phyloP scores from a whole-genome alignment of 2,113 vertebrate genomes.

The Dromaius novaehollandiae region DNA sequence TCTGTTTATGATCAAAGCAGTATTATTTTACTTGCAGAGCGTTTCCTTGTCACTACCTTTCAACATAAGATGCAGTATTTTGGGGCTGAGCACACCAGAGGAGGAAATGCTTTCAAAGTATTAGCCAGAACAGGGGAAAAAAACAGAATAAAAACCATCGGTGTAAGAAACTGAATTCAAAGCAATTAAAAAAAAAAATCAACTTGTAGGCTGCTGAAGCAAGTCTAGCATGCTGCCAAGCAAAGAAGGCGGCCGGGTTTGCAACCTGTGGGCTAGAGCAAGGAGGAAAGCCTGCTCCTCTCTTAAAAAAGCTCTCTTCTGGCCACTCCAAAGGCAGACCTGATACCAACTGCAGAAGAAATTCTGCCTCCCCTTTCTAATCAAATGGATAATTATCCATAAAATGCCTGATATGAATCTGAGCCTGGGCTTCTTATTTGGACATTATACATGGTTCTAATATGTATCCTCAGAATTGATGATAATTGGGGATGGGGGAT shows the following conservation, averaged over 20 bases:
- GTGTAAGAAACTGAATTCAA: not conserved
- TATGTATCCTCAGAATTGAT: not conserved
- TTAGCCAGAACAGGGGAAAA: not conserved
- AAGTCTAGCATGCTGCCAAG: not conserved
- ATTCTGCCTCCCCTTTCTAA: not conserved
- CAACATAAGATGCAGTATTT: not conserved
- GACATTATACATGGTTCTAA: not conserved
- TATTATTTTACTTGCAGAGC: not conserved
- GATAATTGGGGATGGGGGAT: not conserved
- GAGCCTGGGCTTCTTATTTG: not conserved
- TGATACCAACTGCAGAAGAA: not conserved
- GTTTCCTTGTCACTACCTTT: not conserved
- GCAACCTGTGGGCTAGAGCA: not conserved
- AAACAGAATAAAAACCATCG: not conserved
- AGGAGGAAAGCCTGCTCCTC: fast-evolving
- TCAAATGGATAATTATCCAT: not conserved
- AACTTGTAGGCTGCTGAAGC: not conserved
- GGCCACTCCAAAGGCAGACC: not conserved
- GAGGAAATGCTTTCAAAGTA: not conserved
- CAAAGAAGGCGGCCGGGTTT: not conserved
- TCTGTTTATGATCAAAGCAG: not conserved
- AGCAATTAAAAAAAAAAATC: not conserved
- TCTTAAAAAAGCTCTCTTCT: not conserved
- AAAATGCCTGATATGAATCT: not conserved
- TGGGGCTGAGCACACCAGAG: not conserved